phyloP scores from a whole-genome alignment of 2,888 invertebrate species.

The Tachina grossa region DNA sequence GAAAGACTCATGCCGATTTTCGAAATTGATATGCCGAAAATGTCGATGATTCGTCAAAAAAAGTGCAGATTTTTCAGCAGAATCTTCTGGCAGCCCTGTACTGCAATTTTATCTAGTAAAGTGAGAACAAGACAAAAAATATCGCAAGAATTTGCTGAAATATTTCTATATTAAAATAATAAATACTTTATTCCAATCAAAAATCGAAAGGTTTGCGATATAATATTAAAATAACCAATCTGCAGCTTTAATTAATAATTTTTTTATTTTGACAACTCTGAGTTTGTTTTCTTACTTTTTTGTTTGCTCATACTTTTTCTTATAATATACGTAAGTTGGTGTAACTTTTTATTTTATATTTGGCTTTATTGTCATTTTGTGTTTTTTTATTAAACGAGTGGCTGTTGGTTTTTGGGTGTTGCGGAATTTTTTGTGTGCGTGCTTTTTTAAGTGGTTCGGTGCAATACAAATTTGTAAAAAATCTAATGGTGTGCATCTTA shows the following conservation, averaged over 20 bases:
- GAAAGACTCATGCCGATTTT: too few relatives aligned
- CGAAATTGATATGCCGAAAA: too few relatives aligned
- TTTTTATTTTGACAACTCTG: constrained; percentile 46
- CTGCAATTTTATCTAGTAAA: not conserved
- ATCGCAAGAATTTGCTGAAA: not conserved
- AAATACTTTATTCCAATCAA: not conserved
- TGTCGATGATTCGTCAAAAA: too few relatives aligned
- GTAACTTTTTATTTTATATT: constrained; percentile 45
- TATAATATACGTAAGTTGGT: constrained; percentile 45
- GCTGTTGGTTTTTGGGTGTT: constrained; percentile 66
- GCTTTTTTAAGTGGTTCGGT: constrained; percentile 47
- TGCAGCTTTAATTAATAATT: not conserved
- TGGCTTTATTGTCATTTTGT: constrained; percentile 65
- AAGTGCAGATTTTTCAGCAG: too few relatives aligned
- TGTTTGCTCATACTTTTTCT: constrained; percentile 39
- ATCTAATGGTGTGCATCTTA: constrained; percentile 41
- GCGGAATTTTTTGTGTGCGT: constrained; percentile 65
- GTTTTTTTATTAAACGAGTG: constrained; percentile 61
- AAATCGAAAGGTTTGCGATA: not conserved
- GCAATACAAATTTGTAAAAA: constrained; percentile 39
- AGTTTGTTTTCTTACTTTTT: constrained; percentile 45
- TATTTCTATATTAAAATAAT: not conserved
- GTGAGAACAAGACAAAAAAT: not conserved
- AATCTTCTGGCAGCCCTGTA: too few relatives aligned
- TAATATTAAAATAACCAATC: not conserved